Evolutionary conservation across 2,797 vertebrate species (phyloP), one percentile per base, ranked within the genome.

Genomic region (Lepus townsendii): DNA sequence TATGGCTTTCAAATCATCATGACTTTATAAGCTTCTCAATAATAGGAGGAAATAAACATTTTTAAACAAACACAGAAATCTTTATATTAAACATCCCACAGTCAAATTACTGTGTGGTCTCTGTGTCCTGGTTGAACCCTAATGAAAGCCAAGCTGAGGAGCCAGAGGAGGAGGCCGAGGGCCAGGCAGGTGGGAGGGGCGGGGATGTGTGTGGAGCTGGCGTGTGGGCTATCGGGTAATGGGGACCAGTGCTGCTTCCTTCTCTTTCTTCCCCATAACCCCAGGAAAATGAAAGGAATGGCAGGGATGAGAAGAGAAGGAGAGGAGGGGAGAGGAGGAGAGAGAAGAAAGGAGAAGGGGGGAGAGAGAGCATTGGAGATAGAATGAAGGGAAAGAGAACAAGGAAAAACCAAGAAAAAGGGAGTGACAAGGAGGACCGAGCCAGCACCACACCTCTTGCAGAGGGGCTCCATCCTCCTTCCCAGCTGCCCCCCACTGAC

Each of bases 131-230:
- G 22, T 65, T 62, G 65, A 62, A 68, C 10, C 26, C 71, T 63
- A 26, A 93, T 54, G 47, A 65, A 78, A 32, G 47, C 27, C n/a
- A 38, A 35, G 32, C 54, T 38, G 24, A 60, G 35, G 54, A 71
- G 47, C 27, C 60, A 35, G 68, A 52, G 1, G 17, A 9, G 26
- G 14, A 77, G 47, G 13, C 9, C 27, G 47, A 30, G 63, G 47
- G 5, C 16, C 50, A 50, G 32, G 24, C 14, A 24, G 5, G 27
- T 2, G 14, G 14, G 54, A 3, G 6, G 14, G 4, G 0, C 10
- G 16, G 20, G 26, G 16, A 10, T 16, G 20, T 62, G 14, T 35
- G 27, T 38, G 7, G 13, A 19, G 27, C 24, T 17, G 24, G 42
- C 69, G 35, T 9, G 7, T 5, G 7, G 62, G 24, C 32, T 26